A percentile compares a stretch with the other conserved stretches of the same genome.
Evolutionary conservation across 1,140 invertebrate species (phyloP).

Genomic region (Pseudomyrmex pallidus): DNA sequence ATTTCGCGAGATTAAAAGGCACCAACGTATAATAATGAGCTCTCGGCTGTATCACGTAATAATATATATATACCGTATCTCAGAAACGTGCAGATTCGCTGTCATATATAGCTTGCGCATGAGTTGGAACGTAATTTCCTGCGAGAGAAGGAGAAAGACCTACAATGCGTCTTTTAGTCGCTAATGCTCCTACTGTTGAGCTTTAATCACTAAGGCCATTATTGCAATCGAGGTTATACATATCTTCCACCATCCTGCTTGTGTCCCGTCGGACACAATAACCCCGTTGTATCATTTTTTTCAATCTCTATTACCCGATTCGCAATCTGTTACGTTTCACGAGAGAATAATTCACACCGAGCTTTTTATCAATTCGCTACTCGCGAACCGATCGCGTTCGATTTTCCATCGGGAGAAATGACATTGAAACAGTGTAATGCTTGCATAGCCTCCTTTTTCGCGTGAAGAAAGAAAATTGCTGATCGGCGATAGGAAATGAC

Average conservation of each 20-base stretch:
- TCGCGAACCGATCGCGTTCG: not conserved
- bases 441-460: slow-evolving; percentile 17
- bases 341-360: not conserved
- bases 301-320: slow-evolving; percentile 19
- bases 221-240: not conserved
- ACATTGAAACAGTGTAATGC: slow-evolving; percentile 23
- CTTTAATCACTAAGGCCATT: slow-evolving; percentile 25
- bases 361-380: not conserved
- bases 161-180: not conserved
- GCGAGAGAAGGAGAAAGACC: not conserved
- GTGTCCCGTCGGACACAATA: not conserved
- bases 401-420: not conserved
- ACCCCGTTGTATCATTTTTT: not conserved
- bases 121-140: slow-evolving; percentile 15
- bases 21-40: no score
- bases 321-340: not conserved
- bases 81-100: not conserved
- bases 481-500: slow-evolving; percentile 10
- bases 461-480: slow-evolving; percentile 36
- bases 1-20: not conserved
- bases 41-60: not conserved
- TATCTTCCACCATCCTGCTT: not conserved
- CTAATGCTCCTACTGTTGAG: not conserved
- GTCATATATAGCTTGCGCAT: not conserved
- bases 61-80: not conserved